phyloP scores from a whole-genome alignment of 1,140 invertebrate genomes.

The Drosophila orosa region DNA sequence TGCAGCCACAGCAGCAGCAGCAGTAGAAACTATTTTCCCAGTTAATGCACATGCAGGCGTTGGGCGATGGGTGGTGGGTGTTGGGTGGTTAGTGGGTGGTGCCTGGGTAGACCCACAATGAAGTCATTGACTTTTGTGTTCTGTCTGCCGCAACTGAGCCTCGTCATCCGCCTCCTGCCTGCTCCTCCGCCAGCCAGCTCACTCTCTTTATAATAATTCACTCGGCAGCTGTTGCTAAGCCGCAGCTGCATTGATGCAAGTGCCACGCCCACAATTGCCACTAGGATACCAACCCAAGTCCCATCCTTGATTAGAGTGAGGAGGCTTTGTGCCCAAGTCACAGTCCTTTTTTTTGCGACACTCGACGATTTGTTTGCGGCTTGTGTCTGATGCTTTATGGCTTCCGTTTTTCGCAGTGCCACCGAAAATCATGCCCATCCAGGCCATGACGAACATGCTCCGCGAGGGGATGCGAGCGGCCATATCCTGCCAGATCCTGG shows the following conservation, averaged over 20 bases:
- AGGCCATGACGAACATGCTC: slow-evolving; percentile 91
- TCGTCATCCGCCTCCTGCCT: slow-evolving; percentile 19
- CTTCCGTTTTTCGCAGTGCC: slow-evolving; percentile 87
- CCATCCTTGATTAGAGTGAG: slow-evolving; percentile 44
- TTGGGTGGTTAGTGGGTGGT: not conserved
- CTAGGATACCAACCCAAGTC: slow-evolving; percentile 4
- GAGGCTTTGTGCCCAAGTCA: slow-evolving; percentile 68
- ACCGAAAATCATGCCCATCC: slow-evolving; percentile 94
- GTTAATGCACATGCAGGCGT: slow-evolving; percentile 73
- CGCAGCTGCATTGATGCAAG: slow-evolving; percentile 69
- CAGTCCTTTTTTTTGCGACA: slow-evolving; percentile 50
- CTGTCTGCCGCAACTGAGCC: slow-evolving; percentile 51
- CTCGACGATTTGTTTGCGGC: slow-evolving; percentile 26
- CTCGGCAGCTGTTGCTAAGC: slow-evolving; percentile 76
- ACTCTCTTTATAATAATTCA: slow-evolving; percentile 76
- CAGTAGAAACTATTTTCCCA: slow-evolving; percentile 70
- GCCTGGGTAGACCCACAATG: slow-evolving; percentile 63
- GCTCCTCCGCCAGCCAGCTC: slow-evolving; percentile 15
- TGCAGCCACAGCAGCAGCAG: slow-evolving; percentile 60
- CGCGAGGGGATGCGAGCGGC: slow-evolving; percentile 96
- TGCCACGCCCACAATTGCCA: slow-evolving; percentile 55
- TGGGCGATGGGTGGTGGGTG: not conserved
- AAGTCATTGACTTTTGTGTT: slow-evolving; percentile 80
- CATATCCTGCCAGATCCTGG: slow-evolving; percentile 96
- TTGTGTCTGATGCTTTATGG: slow-evolving; percentile 28